phyloP scores from a whole-genome alignment of 2,797 vertebrate genomes.

The Poeciliopsis turneri region DNA sequence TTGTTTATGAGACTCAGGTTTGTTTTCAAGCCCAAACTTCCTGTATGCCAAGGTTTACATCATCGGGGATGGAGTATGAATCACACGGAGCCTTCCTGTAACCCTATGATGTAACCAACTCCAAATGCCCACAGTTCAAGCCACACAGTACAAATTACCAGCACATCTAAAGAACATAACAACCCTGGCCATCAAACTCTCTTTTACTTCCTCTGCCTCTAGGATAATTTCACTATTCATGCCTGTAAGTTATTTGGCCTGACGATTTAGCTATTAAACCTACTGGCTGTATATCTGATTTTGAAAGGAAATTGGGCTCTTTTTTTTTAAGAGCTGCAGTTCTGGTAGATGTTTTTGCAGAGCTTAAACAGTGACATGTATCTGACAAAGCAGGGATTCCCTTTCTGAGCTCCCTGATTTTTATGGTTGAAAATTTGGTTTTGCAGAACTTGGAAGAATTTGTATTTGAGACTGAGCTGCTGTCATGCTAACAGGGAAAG shows the following conservation, averaged over 20 bases:
- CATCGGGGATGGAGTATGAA: slow-evolving; percentile 62
- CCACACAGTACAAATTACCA: slow-evolving; percentile 66
- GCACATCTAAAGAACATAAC: slow-evolving; percentile 62
- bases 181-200: slow-evolving; percentile 45
- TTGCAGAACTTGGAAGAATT: not conserved
- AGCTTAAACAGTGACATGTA: slow-evolving; percentile 29
- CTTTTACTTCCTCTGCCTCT: slow-evolving; percentile 43
- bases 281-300: slow-evolving; percentile 52
- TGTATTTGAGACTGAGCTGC: not conserved
- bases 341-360: slow-evolving; percentile 14
- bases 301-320: slow-evolving; percentile 33
- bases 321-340: slow-evolving; percentile 50
- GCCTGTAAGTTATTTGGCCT: slow-evolving; percentile 61
- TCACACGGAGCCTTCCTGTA: slow-evolving; percentile 59
- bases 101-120: slow-evolving; percentile 64
- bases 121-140: slow-evolving; percentile 57
- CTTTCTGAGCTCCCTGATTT: not conserved
- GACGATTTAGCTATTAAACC: slow-evolving; percentile 59
- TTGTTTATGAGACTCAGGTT: slow-evolving; percentile 63
- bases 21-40: slow-evolving; percentile 51
- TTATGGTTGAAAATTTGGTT: slow-evolving; percentile 10
- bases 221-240: slow-evolving; percentile 57
- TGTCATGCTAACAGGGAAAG: not conserved
- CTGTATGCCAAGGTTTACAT: slow-evolving; percentile 73
- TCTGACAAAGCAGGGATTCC: slow-evolving; percentile 11